These are phyloP conservation scores for Portunus trituberculatus DNA, from an alignment of 1,140 invertebrate genomes.

Conservation along the genomic window DNA sequence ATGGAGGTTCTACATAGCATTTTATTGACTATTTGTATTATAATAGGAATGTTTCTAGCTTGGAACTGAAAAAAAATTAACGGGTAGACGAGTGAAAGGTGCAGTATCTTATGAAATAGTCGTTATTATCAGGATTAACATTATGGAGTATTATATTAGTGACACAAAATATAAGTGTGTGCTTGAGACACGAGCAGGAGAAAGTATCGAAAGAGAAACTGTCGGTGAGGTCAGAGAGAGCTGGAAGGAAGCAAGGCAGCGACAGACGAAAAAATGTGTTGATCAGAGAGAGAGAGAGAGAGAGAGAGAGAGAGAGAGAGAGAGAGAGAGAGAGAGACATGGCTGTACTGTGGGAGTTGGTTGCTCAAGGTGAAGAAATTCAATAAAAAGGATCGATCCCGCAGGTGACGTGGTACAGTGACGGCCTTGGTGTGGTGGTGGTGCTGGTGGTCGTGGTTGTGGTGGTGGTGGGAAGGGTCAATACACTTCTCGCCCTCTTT, in stretches of 20 bases:
- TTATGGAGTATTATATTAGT: too few species aligned
- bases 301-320: slow-evolving; percentile 16
- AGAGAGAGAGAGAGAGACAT: neutral
- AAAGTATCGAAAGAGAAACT: neutral
- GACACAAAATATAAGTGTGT: neutral
- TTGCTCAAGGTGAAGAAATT: neutral
- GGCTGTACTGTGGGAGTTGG: neutral
- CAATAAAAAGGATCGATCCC: neutral
- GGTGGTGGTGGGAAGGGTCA: neutral
- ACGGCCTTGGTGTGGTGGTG: neutral
- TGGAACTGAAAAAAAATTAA: too few species aligned
- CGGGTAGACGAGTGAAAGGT: too few species aligned
- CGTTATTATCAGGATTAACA: too few species aligned
- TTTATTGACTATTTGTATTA: too few species aligned
- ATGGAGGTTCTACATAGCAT: too few species aligned
- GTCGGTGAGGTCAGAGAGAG: neutral
- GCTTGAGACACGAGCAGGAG: neutral
- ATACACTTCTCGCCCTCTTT: neutral
- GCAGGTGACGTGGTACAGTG: neutral
- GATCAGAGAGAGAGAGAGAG: neutral
- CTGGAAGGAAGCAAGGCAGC: neutral
- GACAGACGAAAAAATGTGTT: too few species aligned
- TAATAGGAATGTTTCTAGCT: too few species aligned
- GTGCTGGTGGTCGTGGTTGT: too few species aligned
- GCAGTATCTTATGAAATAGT: too few species aligned